These are phyloP conservation scores for Avahi laniger DNA, from an alignment of 2,797 vertebrate genomes.

Conservation along the genomic window DNA sequence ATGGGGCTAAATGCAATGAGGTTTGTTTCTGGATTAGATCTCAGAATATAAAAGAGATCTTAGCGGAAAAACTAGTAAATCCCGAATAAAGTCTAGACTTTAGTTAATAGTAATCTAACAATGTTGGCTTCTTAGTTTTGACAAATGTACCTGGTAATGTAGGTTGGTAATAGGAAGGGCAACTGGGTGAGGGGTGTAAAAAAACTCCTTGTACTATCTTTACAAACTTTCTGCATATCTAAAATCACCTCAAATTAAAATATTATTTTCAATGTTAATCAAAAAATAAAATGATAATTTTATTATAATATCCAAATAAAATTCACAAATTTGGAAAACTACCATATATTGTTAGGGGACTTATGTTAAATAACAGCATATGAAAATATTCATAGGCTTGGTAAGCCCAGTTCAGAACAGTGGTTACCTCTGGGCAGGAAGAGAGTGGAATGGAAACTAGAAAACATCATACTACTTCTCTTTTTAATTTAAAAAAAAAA, in stretches of 20 bases:
- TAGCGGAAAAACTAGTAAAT: not conserved
- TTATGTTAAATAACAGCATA: not conserved
- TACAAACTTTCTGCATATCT: not conserved
- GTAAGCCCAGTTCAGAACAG: not conserved
- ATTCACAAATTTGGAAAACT: not conserved
- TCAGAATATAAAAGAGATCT: not conserved
- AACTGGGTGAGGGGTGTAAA: not conserved
- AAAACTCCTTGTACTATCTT: not conserved
- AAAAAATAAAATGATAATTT: not conserved
- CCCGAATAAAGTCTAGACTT: not conserved
- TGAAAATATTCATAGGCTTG: not conserved
- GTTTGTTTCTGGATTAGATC: not conserved
- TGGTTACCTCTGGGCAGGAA: not conserved
- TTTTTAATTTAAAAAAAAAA: not conserved
- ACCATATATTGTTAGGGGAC: not conserved
- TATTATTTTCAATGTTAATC: not conserved
- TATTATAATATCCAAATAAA: not conserved
- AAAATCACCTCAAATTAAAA: constrained; percentile 13
- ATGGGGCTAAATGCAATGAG: not conserved
- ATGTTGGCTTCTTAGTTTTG: not conserved
- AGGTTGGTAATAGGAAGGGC: not conserved
- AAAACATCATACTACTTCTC: not conserved
- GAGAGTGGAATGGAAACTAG: not conserved
- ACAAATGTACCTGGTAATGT: not conserved
- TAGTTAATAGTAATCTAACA: not conserved